Base-by-base conservation (phyloP, 1,140 invertebrate species). In the Nasonia vitripennis region DNA sequence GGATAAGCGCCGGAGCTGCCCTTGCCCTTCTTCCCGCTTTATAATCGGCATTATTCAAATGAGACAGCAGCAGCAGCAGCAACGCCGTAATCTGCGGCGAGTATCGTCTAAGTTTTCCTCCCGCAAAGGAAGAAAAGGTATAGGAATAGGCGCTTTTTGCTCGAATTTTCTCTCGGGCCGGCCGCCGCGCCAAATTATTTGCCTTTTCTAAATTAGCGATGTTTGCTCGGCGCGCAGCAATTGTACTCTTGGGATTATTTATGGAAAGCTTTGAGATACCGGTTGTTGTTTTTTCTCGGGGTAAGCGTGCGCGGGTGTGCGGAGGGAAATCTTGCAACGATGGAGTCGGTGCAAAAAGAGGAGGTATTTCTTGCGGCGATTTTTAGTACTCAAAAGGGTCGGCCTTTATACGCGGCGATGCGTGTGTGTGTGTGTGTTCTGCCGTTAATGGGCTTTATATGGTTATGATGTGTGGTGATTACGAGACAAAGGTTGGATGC, bases 11-110 rank as follows among this genome's bases (percentile, higher is more conserved):
- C 17, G 4, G 2, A 17, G 14, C 17, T 62, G 55, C 55, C 55
- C 55, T 62, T 62, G 55, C 55, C 55, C 55, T 62, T 20, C 34
- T 55, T 34, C 81, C 70, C 48, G 91, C 88, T 91, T 92, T 92
- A 92, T 92, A 89, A 90, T 91, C 87, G 88, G 88, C 91, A 92
- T 92, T 92, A 92, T 92, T 92, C 90, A 92, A 91, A 92, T 91
- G 90, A 92, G 90, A n/a, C 75, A 77, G 62, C 51, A n/a, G n/a
- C n/a, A 75, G 74, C 70, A 88, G 88, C 90, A 89, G 90, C 88
- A 89, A 89, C 84, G 85, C 87, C 87, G 89, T 91, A 92, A 92
- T 92, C 90, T 91, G 34, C 34, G 90, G 87, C 89, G 89, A 90
- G 55, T 62, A 62, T 87, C 89, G 11, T 77, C 74, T 68, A 27